Evolutionary conservation across 2,888 invertebrate species (phyloP).

Genomic region (Nyleta sp.): DNA sequence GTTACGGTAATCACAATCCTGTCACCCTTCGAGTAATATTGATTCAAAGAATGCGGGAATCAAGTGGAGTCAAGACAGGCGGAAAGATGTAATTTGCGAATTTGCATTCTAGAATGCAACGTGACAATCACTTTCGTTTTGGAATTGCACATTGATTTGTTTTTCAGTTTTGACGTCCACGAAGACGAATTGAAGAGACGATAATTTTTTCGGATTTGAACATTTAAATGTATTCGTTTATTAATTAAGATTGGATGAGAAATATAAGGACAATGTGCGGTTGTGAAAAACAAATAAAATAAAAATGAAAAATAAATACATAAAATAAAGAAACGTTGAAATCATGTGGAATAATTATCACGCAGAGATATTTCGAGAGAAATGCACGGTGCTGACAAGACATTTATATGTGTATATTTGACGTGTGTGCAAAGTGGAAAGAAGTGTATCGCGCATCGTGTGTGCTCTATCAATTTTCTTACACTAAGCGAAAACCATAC

Average conservation of each 20-base stretch:
- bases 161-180: no score
- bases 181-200: no score
- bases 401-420: conserved; percentile 8
- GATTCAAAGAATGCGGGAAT: conserved; percentile 16
- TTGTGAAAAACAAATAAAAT: no score
- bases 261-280: no score
- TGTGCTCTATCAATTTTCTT: conserved; percentile 49
- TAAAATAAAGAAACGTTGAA: neutral
- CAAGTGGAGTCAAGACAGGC: conserved; percentile 7
- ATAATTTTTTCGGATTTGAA: no score
- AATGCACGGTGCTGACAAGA: conserved; percentile 11
- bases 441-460: conserved; percentile 18
- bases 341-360: neutral
- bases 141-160: no score
- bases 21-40: conserved; percentile 41
- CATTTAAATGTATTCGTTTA: no score
- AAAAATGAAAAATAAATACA: neutral
- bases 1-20: conserved; percentile 25
- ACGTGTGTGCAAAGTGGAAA: conserved; percentile 25
- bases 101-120: neutral
- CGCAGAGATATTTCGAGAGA: conserved; percentile 4
- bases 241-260: no score
- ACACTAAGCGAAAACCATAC: conserved; percentile 33
- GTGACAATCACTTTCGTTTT: neutral
- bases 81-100: neutral